phyloP scores from a whole-genome alignment of 2,888 invertebrate species.

The Plebejus argus region DNA sequence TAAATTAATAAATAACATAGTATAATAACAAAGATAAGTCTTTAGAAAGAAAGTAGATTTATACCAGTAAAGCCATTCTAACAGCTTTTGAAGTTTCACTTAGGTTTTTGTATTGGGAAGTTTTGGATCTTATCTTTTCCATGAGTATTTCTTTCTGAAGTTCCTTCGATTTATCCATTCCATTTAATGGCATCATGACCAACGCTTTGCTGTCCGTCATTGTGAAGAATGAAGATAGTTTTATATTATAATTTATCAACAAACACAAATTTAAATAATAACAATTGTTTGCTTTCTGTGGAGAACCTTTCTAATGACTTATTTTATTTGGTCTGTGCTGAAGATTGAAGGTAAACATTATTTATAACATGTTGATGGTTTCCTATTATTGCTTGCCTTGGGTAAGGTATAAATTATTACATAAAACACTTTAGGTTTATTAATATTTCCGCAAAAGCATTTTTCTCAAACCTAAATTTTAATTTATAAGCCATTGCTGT shows the following conservation, averaged over 20 bases:
- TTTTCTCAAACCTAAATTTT: not conserved
- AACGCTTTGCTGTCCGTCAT: conserved; percentile 67
- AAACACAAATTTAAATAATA: conserved; percentile 44
- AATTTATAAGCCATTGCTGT: not conserved
- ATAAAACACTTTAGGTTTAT: not conserved
- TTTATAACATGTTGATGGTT: not conserved
- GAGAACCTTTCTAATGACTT: conserved; percentile 13
- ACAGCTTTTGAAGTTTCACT: conserved; percentile 93
- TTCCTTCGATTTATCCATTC: conserved; percentile 72
- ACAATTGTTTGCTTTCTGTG: not conserved
- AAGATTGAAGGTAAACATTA: not conserved
- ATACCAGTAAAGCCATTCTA: conserved; percentile 91
- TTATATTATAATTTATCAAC: conserved; percentile 45
- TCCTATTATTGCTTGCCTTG: not conserved
- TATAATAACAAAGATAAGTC: not conserved
- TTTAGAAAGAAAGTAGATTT: conserved; percentile 45
- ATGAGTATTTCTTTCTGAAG: conserved; percentile 92
- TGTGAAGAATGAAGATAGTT: conserved; percentile 37
- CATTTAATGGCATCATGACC: conserved; percentile 60
- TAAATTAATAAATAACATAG: not conserved
- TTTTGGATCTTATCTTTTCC: conserved; percentile 94
- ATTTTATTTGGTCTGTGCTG: not conserved
- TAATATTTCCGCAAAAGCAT: not conserved
- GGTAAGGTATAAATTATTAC: not conserved
- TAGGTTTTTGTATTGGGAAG: conserved; percentile 89